Evolutionary conservation across 2,888 invertebrate species (phyloP).

Genomic region (Oxystoma pomonae): DNA sequence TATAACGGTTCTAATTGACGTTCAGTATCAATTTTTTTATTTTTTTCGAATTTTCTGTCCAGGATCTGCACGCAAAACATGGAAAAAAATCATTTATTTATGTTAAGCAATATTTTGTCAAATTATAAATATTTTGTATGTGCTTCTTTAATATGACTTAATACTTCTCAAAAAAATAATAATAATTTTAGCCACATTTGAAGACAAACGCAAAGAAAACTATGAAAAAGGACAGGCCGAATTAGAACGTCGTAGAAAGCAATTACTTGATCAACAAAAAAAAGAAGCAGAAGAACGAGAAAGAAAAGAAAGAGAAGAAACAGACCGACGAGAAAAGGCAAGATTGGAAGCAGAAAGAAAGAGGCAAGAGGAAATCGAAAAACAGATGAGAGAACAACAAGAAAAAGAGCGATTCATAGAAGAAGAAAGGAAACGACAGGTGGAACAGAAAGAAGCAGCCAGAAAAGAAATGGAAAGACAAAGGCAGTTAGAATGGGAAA

Average conservation of each 20-base stretch:
- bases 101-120: too few relatives aligned
- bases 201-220: slow-evolving; percentile 95
- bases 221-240: slow-evolving; percentile 98
- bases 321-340: slow-evolving; percentile 78
- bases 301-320: slow-evolving; percentile 87
- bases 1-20: too few relatives aligned
- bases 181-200: slow-evolving; percentile 76
- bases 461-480: slow-evolving; percentile 91
- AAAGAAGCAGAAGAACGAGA: slow-evolving; percentile 92
- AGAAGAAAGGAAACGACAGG: slow-evolving; percentile 58
- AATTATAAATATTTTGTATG: too few relatives aligned
- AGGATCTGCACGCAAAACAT: too few relatives aligned
- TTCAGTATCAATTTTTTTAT: too few relatives aligned
- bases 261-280: slow-evolving; percentile 83
- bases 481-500: slow-evolving; percentile 94
- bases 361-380: slow-evolving; percentile 83
- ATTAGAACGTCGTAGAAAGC: slow-evolving; percentile 82
- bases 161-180: too few relatives aligned
- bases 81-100: too few relatives aligned
- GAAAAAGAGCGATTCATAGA: slow-evolving; percentile 71
- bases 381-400: slow-evolving; percentile 72
- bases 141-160: too few relatives aligned
- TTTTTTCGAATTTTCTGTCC: too few relatives aligned
- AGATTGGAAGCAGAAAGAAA: slow-evolving; percentile 70
- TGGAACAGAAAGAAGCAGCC: slow-evolving; percentile 77